Conservation (phyloP, 2,113 vertebrate genomes). For the Oryzias celebensis region DNA sequence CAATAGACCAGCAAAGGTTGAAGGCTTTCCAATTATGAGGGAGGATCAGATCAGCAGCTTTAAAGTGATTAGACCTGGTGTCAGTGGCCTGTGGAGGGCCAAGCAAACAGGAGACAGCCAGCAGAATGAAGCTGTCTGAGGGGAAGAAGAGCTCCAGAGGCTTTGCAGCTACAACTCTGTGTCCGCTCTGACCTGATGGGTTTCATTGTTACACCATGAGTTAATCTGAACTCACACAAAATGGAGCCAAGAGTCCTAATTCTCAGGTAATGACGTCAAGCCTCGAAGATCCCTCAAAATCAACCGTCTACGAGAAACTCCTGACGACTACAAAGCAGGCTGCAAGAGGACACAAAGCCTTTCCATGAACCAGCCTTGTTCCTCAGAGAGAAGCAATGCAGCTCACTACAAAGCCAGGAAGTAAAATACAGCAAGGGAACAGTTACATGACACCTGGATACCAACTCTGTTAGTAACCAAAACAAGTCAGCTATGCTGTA, state of each 20-base stretch:
- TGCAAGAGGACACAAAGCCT: background rate
- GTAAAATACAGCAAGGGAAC: slow-evolving; percentile 30
- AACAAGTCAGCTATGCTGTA: slow-evolving; percentile 32
- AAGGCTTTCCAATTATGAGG: slow-evolving; percentile 13
- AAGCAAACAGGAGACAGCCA: slow-evolving; percentile 37
- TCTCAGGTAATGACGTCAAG: slow-evolving; percentile 16
- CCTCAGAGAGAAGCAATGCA: slow-evolving; percentile 36
- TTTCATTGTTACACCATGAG: background rate
- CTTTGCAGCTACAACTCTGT: slow-evolving; percentile 14
- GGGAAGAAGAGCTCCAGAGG: slow-evolving; percentile 6
- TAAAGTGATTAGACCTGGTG: slow-evolving; percentile 34
- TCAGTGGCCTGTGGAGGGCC: slow-evolving; percentile 20
- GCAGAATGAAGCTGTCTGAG: slow-evolving; percentile 27
- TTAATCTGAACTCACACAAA: slow-evolving; percentile 12
- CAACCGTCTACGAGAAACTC: background rate
- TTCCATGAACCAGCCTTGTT: slow-evolving; percentile 7
- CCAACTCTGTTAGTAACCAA: slow-evolving; percentile 5
- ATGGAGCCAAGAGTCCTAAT: background rate
- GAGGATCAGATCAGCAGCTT: slow-evolving; percentile 33
- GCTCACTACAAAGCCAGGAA: slow-evolving; percentile 62
- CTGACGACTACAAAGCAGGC: slow-evolving; percentile 13
- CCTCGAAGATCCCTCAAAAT: slow-evolving; percentile 19
- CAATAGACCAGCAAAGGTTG: slow-evolving; percentile 3
- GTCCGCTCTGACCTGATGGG: slow-evolving; percentile 2
- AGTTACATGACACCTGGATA: slow-evolving; percentile 32